Evolutionary conservation across 2,888 invertebrate genomes (phyloP).

Genomic region (Pogonocherus hispidulus): DNA sequence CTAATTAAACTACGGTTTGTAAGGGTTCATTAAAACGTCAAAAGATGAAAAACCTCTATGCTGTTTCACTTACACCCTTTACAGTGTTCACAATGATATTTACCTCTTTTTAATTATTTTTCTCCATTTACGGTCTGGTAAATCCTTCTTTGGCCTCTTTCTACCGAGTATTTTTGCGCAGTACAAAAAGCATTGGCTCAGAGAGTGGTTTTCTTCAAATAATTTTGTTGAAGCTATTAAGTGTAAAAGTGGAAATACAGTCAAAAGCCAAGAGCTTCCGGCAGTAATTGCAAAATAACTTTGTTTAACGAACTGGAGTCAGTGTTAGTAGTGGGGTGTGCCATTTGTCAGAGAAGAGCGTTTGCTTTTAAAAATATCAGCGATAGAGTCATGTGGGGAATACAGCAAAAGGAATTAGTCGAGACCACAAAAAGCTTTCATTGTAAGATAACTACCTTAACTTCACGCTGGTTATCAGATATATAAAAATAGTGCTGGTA

Average conservation of each 20-base stretch:
- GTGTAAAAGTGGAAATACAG: not conserved
- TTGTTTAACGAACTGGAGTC: not conserved
- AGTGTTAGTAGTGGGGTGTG: not conserved
- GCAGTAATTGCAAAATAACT: not conserved
- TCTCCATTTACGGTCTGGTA: not conserved
- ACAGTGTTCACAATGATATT: not conserved
- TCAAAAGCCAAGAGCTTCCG: not conserved
- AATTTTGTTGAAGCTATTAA: not conserved
- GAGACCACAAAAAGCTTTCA: not conserved
- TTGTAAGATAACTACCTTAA: not conserved
- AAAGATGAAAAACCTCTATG: not conserved
- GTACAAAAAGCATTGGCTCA: not conserved
- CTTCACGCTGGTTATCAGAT: not conserved
- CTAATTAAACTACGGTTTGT: not conserved
- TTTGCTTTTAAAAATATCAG: not conserved
- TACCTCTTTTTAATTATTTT: not conserved
- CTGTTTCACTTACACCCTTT: not conserved
- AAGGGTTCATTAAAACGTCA: not conserved
- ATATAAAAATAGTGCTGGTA: not conserved
- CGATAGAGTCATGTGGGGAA: not conserved
- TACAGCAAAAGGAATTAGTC: not conserved
- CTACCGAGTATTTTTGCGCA: not conserved
- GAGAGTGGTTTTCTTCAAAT: not conserved
- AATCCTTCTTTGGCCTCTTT: not conserved
- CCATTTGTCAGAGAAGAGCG: not conserved